Conservation (phyloP, 2,113 vertebrate genomes). For the Cacatua alba region DNA sequence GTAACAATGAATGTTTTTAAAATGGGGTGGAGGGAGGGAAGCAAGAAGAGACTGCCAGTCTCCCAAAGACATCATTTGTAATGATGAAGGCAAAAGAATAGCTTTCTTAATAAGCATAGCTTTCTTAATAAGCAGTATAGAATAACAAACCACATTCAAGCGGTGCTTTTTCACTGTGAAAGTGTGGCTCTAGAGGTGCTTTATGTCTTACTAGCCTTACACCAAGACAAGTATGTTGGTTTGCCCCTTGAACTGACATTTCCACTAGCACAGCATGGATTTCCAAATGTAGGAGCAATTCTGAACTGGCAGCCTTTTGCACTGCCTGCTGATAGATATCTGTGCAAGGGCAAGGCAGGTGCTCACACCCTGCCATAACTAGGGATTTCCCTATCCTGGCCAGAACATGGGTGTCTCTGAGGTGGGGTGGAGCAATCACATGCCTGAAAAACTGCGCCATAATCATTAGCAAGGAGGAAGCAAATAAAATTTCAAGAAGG, state of each 20-base stretch:
- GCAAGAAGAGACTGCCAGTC: slow-evolving; percentile 34
- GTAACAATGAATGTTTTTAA: slow-evolving; percentile 49
- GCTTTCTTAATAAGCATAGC: background rate
- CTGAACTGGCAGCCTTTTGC: background rate
- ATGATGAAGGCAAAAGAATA: background rate
- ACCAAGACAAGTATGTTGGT: rapidly evolving
- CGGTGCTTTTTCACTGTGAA: background rate
- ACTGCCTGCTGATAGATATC: background rate
- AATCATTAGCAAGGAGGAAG: slow-evolving; percentile 9
- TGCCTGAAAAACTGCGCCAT: background rate
- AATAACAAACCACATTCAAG: background rate
- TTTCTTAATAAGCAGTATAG: background rate
- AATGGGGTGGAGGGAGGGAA: slow-evolving; percentile 32
- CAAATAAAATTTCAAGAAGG: background rate
- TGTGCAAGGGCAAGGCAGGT: background rate
- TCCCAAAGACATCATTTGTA: background rate
- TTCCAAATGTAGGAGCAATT: background rate
- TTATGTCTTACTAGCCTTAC: background rate
- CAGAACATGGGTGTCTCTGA: background rate
- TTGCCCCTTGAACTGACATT: background rate
- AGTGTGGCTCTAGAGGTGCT: background rate
- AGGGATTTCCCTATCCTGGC: background rate
- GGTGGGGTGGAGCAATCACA: background rate
- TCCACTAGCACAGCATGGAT: background rate
- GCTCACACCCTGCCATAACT: background rate